Evolutionary conservation across 1,140 invertebrate genomes (phyloP), one percentile per base, ranked within the genome.

Genomic region (Vanessa atalanta): DNA sequence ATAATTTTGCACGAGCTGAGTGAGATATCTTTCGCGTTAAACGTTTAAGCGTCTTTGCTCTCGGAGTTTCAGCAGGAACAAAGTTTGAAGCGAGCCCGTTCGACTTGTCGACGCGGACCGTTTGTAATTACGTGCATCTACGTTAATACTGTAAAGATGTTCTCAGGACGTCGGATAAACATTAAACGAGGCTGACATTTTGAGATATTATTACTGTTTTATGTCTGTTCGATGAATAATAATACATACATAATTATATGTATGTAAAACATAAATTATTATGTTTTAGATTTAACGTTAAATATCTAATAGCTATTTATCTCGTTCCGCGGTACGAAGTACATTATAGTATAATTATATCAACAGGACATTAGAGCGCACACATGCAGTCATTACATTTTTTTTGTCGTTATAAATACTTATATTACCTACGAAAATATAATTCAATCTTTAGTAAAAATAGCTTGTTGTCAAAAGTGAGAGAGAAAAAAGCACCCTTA

Each of bases 71-170:
- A 65, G 64, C 61, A 61, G 63, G 66, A 72, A 73, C 67, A 72
- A 73, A 79, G 67, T 79, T 79, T 71, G 73, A 70, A 66, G 60
- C 71, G 72, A 61, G 60, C 65, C 75, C 61, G 73, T 64, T 64
- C 75, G 75, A 79, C 73, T 79, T 76, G 47, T 72, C 68, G 69
- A 72, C 67, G 55, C 65, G 47, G 57, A 16, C 47, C 70, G 64
- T 66, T 71, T 70, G 69, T 79, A 79, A 78, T 78, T 72, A 78
- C 66, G 72, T 75, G 72, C 77, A 65, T 75, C 57, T 47, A 75
- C 72, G 47, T 73, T 71, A 55, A 23, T 15, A 47, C 65, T 70
- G 68, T 70, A 61, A 47, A 61, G 68, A 61, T 61, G 68, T 70
- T 61, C 68, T 47, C 67, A 14, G 67, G 6, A 61, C 55, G 53